Conservation (phyloP, 2,888 invertebrate species). For the Stegana nigrithorax region DNA sequence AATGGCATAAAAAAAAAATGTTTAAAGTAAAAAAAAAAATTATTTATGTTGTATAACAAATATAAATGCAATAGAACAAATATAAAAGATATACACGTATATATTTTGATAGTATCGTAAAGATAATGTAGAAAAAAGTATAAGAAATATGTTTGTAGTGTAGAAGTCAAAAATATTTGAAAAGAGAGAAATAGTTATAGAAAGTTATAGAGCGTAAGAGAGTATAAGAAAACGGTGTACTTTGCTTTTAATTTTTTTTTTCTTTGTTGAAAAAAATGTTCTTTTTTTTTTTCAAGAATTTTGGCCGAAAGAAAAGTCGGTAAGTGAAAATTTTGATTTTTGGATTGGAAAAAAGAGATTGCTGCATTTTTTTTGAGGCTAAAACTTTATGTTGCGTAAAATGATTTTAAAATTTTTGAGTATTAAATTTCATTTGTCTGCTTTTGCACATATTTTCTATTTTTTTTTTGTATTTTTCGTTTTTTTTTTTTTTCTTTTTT, state of each 20-base stretch:
- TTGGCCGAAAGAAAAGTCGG: not conserved
- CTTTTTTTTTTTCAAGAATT: not conserved
- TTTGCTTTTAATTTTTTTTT: constrained; percentile 37
- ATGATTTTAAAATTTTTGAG: not conserved
- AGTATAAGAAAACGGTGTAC: constrained; percentile 41
- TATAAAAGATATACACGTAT: not conserved
- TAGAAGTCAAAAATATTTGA: not conserved
- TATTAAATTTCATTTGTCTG: too few relatives aligned
- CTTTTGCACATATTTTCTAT: constrained; percentile 15
- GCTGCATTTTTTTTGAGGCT: constrained; percentile 1
- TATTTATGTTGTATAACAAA: not conserved
- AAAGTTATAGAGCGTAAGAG: not conserved
- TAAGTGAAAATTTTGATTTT: too few relatives aligned
- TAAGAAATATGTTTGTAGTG: not conserved
- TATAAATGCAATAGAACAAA: not conserved
- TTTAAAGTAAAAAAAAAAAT: not conserved
- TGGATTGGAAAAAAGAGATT: constrained; percentile 23
- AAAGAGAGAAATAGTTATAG: not conserved
- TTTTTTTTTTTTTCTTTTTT: constrained; percentile 34
- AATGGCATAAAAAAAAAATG: too few relatives aligned
- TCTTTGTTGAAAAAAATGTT: constrained; percentile 21
- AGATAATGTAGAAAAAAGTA: constrained; percentile 14
- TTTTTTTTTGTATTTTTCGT: constrained; percentile 22
- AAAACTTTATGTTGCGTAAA: not conserved
- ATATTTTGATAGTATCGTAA: constrained; percentile 16